Evolutionary conservation across 2,888 invertebrate species (phyloP), one percentile per base, ranked within the genome.

Genomic region (Acanthosepion pharaonis): DNA sequence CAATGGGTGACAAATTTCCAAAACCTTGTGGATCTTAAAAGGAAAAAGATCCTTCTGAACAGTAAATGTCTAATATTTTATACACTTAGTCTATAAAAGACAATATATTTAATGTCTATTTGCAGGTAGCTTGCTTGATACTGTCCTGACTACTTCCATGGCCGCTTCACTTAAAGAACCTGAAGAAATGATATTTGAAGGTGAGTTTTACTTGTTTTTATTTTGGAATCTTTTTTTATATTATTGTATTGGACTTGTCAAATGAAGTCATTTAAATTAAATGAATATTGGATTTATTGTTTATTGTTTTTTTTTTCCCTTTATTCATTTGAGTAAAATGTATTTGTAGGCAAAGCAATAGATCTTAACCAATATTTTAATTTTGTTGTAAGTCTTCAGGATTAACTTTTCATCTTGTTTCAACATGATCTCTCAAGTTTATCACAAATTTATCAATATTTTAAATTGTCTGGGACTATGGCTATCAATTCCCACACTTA

Each of bases 171-270:
- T 78, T 33, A 78, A n/a, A 78, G 59, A 59, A 59, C n/a, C 78
- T 78, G 78, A 78, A n/a, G n/a, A 78, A 78, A n/a, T 78, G 15
- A 78, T 78, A 78, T 78, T 78, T 78, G 78, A 78, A 78, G 78
- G 78, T 78, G 15, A 33, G 78, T 78, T 33, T n/a, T 78, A 11
- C n/a, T 78, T 78, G 11, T 5, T 78, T 78, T 11, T 9, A 42
- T 42, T 42, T 42, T 42, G 42, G 42, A 42, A n/a, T 78, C 18
- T n/a, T n/a, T 78, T n/a, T 33, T 33, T 64, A 23, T 59, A 25
- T 25, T 5, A 33, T 33, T n/a, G n/a, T 78, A n/a, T 42, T 42
- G 42, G 42, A 42, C 42, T 42, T 42, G 33, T 33, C 33, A 33
- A 33, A 33, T n/a, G n/a, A 42, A 25, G 64, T 64, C 4, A 64